Base-by-base conservation (phyloP, 2,797 vertebrate genomes). In the Acanthurus lineatus region DNA sequence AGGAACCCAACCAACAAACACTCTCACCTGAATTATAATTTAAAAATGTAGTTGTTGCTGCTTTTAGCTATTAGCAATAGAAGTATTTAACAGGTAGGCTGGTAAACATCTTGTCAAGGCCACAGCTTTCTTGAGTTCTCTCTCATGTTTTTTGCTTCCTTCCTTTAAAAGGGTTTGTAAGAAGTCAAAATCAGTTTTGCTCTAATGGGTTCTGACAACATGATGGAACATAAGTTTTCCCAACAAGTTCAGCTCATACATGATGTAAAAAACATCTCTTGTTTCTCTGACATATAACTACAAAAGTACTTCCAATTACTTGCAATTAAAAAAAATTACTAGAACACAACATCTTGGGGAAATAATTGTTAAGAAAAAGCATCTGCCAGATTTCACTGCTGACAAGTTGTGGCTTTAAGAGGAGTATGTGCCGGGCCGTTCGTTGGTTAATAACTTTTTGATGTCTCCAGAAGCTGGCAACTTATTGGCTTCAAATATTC, bases 1-100 rank as follows among this genome's bases (percentile, higher is more conserved):
- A 2, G 44, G 53, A 25, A 54, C 16, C 14, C 60, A 35, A 61
- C 63, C 54, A 60, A 76, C 44, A 65, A 35, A 70, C 72, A 6
- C 15, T 40, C 11, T 32, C 58, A 25, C 60, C 44, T 66, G 14
- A 64, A 15, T 52, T 6, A 14, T 40, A 20, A 10, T 76, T 71
- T 40, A 44, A 59, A 60, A 57, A 51, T 56, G 47, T 53, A 66
- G 38, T n/a, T 72, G 35, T 40, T 49, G 2, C 15, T 0, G n/a
- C 61, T 42, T 66, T 5, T 57, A 51, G 49, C 28, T 0, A 0
- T 15, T 20, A 45, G 19, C 25, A 38, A 35, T 48, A 12, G 9
- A 73, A 17, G 47, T n/a, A 40, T 56, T 57, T 5, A 22, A 65
- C 47, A 17, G n/a, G 47, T 40, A 1, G 16, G 7, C 25, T 53